Conservation (phyloP, 2,113 vertebrate species). For the Talpa occidentalis region DNA sequence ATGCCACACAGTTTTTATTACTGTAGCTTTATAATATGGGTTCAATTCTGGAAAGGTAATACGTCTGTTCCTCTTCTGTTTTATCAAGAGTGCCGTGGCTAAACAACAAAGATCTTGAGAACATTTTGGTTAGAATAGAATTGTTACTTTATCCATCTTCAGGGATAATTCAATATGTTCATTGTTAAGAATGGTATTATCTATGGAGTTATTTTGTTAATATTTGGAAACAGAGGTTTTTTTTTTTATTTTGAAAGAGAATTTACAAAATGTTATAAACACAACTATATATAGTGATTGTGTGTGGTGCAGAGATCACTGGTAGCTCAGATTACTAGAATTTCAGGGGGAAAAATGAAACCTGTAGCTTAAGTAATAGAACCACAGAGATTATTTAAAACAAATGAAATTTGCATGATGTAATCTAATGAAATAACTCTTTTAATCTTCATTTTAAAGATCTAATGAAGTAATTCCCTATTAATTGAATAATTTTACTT, state of each 20-base stretch:
- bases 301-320: background rate
- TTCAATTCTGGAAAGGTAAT: too few relatives aligned
- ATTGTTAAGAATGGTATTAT: background rate
- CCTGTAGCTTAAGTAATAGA: background rate
- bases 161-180: background rate
- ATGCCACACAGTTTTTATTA: too few relatives aligned
- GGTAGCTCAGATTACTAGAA: background rate
- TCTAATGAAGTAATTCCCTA: background rate
- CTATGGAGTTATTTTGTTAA: background rate
- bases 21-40: too few relatives aligned
- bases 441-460: conserved; percentile 24
- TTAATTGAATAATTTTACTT: conserved; percentile 15
- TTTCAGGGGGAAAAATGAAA: background rate
- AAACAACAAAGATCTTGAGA: background rate
- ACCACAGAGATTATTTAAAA: background rate
- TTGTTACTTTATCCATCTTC: background rate
- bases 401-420: background rate
- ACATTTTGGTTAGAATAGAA: background rate
- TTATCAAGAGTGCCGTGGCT: background rate
- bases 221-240: background rate
- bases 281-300: background rate
- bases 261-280: background rate
- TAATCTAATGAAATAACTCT: background rate
- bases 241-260: background rate
- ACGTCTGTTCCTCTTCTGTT: background rate